phyloP scores from a whole-genome alignment of 2,888 invertebrate genomes.

The Philhelius pedissequus region DNA sequence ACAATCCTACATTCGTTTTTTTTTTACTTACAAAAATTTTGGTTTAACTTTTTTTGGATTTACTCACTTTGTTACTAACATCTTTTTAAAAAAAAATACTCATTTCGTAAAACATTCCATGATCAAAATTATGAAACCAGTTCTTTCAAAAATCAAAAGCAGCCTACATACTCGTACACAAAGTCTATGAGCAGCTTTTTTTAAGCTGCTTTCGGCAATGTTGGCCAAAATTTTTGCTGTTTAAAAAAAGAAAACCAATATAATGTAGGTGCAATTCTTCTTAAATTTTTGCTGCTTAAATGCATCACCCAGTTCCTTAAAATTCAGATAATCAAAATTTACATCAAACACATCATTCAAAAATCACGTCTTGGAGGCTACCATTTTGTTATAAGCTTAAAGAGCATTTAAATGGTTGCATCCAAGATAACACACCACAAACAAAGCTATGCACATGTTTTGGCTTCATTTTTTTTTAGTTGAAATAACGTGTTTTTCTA shows the following conservation, averaged over 20 bases:
- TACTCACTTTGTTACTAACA: slow-evolving; percentile 55
- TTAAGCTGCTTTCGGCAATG: slow-evolving; percentile 18
- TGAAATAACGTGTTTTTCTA: slow-evolving; percentile 15
- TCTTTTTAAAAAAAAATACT: slow-evolving; percentile 36
- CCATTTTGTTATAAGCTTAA: neutral
- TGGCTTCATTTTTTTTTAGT: slow-evolving; percentile 47
- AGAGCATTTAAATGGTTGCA: slow-evolving; percentile 23
- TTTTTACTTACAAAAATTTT: slow-evolving; percentile 61
- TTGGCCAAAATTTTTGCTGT: slow-evolving; percentile 43
- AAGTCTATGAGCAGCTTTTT: slow-evolving; percentile 33
- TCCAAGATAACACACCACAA: slow-evolving; percentile 33
- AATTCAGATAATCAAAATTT: slow-evolving; percentile 14
- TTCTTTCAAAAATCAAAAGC: neutral
- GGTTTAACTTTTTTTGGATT: slow-evolving; percentile 60
- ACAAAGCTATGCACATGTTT: slow-evolving; percentile 66
- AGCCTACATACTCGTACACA: neutral
- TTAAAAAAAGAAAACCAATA: slow-evolving; percentile 32
- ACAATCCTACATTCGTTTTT: slow-evolving; percentile 70
- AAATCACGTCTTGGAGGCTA: slow-evolving; percentile 31
- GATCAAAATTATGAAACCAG: slow-evolving; percentile 19
- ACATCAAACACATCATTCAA: slow-evolving; percentile 37
- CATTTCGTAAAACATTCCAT: slow-evolving; percentile 38
- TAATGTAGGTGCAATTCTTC: slow-evolving; percentile 48
- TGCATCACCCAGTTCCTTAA: slow-evolving; percentile 39
- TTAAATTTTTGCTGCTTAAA: slow-evolving; percentile 55